Percentiles rank a stretch among this genome's conserved stretches.
Evolutionary conservation across 53 echinoderm and acorn worm genomes (phyloP).

Genomic region (Crossaster papposus): DNA sequence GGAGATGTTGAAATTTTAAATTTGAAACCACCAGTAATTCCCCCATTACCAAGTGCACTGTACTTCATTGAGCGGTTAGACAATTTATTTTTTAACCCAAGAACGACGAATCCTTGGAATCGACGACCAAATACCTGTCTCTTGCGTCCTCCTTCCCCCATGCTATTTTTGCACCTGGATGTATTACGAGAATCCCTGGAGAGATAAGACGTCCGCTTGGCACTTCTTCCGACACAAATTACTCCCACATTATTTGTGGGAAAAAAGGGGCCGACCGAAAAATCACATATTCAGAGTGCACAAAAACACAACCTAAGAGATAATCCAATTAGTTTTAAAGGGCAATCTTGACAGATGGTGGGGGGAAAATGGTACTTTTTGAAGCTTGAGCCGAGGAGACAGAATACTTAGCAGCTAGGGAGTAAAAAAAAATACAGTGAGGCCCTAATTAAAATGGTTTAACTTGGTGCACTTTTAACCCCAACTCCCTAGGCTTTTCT

Average conservation of each 20-base stretch:
- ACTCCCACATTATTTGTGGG: neutral
- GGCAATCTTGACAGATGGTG: conserved; percentile 17
- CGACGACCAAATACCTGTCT: neutral
- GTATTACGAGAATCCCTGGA: conserved; percentile 17
- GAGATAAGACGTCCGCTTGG: neutral
- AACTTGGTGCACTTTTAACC: no score
- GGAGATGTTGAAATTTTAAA: neutral
- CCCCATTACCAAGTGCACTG: neutral
- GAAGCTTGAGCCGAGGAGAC: no score
- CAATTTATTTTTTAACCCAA: neutral
- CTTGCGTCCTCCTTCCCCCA: neutral
- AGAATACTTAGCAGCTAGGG: no score
- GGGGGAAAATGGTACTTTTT: no score
- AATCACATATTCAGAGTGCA: neutral
- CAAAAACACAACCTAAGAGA: neutral
- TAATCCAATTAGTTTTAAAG: conserved; percentile 40
- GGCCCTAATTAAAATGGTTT: no score
- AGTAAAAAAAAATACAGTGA: no score
- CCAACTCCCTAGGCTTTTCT: no score
- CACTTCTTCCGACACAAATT: conserved; percentile 31
- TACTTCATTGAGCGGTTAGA: neutral
- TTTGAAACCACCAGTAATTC: neutral
- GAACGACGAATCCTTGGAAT: neutral
- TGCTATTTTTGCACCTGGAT: conserved; percentile 36
- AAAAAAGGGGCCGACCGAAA: neutral